phyloP scores from a whole-genome alignment of 2,888 invertebrate genomes.

The Carcina quercana region DNA sequence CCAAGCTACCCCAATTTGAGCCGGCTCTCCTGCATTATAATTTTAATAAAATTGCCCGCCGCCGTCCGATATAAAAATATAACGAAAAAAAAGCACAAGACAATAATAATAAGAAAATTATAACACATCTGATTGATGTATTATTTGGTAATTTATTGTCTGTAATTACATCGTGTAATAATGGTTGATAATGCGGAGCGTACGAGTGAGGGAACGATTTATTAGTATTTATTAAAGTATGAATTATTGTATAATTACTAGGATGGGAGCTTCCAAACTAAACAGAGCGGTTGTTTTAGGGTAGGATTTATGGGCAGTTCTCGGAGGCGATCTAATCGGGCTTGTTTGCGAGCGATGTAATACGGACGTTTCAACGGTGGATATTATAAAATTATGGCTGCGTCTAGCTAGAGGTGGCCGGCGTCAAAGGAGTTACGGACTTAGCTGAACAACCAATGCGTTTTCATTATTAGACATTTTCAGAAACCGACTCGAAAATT shows the following conservation, averaged over 20 bases:
- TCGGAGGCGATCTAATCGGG: slow-evolving; percentile 59
- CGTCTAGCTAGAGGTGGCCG: no score
- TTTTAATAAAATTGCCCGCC: slow-evolving; percentile 71
- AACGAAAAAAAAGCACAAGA: slow-evolving; percentile 40
- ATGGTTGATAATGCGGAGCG: slow-evolving; percentile 60
- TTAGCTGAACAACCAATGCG: no score
- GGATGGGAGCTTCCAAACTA: slow-evolving; percentile 68
- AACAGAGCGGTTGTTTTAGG: slow-evolving; percentile 68
- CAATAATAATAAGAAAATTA: slow-evolving; percentile 61
- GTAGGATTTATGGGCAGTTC: slow-evolving; percentile 64
- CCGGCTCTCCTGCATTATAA: slow-evolving; percentile 59
- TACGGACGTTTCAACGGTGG: slow-evolving; percentile 19
- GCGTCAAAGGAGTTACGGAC: no score
- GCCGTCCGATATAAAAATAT: slow-evolving; percentile 48
- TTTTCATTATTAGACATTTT: no score
- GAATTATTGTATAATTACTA: slow-evolving; percentile 73
- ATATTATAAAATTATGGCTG: slow-evolving; percentile 8
- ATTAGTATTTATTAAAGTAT: slow-evolving; percentile 74
- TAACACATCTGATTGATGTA: slow-evolving; percentile 75
- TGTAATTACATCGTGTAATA: slow-evolving; percentile 73
- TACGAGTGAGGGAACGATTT: slow-evolving; percentile 59
- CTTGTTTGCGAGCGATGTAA: slow-evolving; percentile 40
- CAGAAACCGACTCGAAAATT: no score
- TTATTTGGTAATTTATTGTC: slow-evolving; percentile 73
- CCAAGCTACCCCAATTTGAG: slow-evolving; percentile 66